Evolutionary conservation across 1,140 invertebrate genomes (phyloP).

Genomic region (Chionoecetes opilio): DNA sequence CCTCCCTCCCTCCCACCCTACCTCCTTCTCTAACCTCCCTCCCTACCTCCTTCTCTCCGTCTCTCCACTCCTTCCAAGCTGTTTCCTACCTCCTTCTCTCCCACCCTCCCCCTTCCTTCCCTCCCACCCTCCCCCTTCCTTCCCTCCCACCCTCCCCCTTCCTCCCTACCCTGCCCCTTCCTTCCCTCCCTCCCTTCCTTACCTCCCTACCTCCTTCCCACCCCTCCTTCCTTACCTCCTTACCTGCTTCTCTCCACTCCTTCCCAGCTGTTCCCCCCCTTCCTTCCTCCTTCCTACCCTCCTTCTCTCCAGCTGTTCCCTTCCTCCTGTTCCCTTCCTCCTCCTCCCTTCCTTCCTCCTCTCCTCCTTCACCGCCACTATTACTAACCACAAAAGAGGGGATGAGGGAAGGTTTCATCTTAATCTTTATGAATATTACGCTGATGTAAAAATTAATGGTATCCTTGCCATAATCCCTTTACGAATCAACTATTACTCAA

Average conservation of each 20-base stretch:
- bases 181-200: neutral
- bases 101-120: neutral
- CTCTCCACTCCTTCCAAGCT: neutral
- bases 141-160: too few relatives aligned
- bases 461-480: too few relatives aligned
- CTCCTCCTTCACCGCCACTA: too few relatives aligned
- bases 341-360: too few relatives aligned
- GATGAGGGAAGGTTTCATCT: too few relatives aligned
- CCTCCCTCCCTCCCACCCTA: neutral
- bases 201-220: neutral
- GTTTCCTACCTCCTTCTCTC: neutral
- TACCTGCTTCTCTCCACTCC: neutral
- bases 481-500: too few relatives aligned
- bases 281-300: neutral
- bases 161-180: neutral
- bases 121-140: neutral
- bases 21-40: too few relatives aligned
- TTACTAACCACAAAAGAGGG: too few relatives aligned
- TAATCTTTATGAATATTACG: too few relatives aligned
- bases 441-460: too few relatives aligned
- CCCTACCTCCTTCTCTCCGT: neutral
- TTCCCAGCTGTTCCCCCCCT: neutral
- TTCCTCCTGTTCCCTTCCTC: neutral
- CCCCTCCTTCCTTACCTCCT: neutral
- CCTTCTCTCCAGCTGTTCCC: neutral